Evolutionary conservation across 2,797 vertebrate species (phyloP).

Genomic region (Aulostomus chinensis): DNA sequence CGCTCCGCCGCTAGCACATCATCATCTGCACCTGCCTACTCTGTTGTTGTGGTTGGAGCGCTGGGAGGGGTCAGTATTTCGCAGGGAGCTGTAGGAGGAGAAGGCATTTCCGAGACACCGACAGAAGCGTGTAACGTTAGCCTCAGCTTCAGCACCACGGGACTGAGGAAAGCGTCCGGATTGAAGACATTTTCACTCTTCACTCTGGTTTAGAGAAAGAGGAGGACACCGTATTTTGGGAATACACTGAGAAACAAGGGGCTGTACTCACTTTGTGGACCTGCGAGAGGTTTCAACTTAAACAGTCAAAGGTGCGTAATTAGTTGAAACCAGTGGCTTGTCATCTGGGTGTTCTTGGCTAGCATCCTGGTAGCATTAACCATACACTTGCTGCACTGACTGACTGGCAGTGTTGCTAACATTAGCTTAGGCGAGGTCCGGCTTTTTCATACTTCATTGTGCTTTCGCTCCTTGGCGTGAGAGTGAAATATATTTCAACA

Average conservation of each 20-base stretch:
- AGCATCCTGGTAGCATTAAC: slow-evolving; percentile 59
- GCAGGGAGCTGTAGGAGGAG: slow-evolving; percentile 68
- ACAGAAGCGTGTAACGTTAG: slow-evolving; percentile 70
- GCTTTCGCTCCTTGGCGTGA: slow-evolving; percentile 11
- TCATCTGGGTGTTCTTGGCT: slow-evolving; percentile 33
- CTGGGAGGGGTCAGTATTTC: slow-evolving; percentile 81
- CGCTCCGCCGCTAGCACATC: slow-evolving; percentile 65
- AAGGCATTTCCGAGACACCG: slow-evolving; percentile 73
- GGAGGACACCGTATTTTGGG: slow-evolving; percentile 46
- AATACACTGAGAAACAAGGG: slow-evolving; percentile 52
- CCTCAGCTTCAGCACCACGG: slow-evolving; percentile 78
- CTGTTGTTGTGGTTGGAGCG: slow-evolving; percentile 54
- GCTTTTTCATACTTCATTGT: slow-evolving; percentile 52
- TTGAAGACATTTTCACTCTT: slow-evolving; percentile 50
- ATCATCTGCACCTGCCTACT: slow-evolving; percentile 74
- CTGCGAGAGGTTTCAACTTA: slow-evolving; percentile 64
- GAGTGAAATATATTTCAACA: neutral
- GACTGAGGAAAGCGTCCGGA: slow-evolving; percentile 74
- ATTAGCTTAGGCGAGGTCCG: slow-evolving; percentile 76
- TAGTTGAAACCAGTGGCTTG: slow-evolving; percentile 28
- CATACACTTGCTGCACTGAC: slow-evolving; percentile 47
- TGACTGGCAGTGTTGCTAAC: slow-evolving; percentile 58
- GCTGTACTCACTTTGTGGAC: slow-evolving; percentile 63
- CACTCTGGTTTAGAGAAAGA: slow-evolving; percentile 38
- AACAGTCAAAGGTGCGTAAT: slow-evolving; percentile 66